Base-by-base conservation (phyloP, 1,140 invertebrate species). In the Drosophila kikkawai region DNA sequence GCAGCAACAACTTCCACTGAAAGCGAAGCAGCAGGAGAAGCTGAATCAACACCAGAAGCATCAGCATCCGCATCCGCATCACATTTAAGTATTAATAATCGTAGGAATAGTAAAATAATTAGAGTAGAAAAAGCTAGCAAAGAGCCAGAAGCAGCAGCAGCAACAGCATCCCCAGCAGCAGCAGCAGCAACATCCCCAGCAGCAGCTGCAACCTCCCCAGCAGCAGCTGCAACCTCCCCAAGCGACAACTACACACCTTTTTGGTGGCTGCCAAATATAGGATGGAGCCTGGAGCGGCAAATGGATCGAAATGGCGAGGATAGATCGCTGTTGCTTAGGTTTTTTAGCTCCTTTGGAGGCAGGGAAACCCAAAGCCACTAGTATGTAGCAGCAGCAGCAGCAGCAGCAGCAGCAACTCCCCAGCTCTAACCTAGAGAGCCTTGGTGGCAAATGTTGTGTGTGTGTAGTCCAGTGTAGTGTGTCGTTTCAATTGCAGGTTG, bases 21-120 rank as follows among this genome's bases (percentile, higher is more conserved):
- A 47, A 12, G 29, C 2, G 36, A 56, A 7, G 34, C 12, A 60
- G 45, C 57, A 39, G 37, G 8, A 48, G 53, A 39, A 56, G 36
- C 55, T 34, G 37, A 12, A 41, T 36, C 57, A 60, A 55, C 48
- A 71, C 22, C 42, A 36, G 34, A 1, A 9, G 11, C 69, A 64
- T 12, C 42, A 70, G 19, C 48, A 34, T 7, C 22, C 2, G 1
- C 50, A 34, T 0, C 50, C 17, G 29, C 50, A 60, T 61, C 64
- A 70, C 55, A 75, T 66, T 74, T 83, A 76, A 91, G 80, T 91
- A 84, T 80, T 90, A 87, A 71, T 51, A 80, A 91, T 76, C 86
- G 76, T 79, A 87, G 79, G 73, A 92, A 92, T 83, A 92, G 91
- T 67, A 92, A 92, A 92, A 92, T 92, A 81, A 88, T 81, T 68